phyloP scores from a whole-genome alignment of 2,797 vertebrate species.

The Sebastes nivosus region DNA sequence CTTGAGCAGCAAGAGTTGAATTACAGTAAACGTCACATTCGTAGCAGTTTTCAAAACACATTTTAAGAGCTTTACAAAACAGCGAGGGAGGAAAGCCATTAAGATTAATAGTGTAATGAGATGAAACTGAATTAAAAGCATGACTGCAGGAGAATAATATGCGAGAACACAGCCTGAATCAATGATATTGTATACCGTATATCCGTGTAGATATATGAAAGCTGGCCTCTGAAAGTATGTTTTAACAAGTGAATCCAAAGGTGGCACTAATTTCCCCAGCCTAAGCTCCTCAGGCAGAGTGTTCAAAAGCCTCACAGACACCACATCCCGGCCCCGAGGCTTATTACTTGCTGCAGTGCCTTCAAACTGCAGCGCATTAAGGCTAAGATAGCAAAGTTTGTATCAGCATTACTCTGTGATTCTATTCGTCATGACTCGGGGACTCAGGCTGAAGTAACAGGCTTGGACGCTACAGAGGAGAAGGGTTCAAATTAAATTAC shows the following conservation, averaged over 20 bases:
- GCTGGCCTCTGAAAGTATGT: not conserved
- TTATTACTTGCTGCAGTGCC: constrained; percentile 42
- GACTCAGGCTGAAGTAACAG: constrained; percentile 45
- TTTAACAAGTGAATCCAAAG: constrained; percentile 38
- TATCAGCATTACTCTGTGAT: constrained; percentile 43
- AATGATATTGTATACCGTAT: not conserved
- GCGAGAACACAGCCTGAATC: constrained; percentile 3
- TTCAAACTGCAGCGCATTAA: constrained; percentile 57
- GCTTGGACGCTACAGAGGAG: constrained; percentile 23
- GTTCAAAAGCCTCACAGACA: constrained; percentile 44
- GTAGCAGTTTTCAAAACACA: constrained; percentile 43
- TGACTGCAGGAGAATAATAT: constrained; percentile 30
- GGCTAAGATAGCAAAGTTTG: constrained; percentile 43
- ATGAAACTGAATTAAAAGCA: constrained; percentile 55
- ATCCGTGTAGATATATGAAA: not conserved
- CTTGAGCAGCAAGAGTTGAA: constrained; percentile 37
- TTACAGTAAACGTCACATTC: constrained; percentile 41
- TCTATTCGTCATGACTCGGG: constrained; percentile 39
- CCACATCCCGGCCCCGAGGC: constrained; percentile 30
- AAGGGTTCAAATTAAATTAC: constrained; percentile 37
- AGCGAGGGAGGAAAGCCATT: constrained; percentile 32
- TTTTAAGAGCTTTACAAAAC: constrained; percentile 35
- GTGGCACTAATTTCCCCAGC: constrained; percentile 18
- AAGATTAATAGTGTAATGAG: constrained; percentile 46
- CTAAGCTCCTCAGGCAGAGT: constrained; percentile 34